phyloP scores from a whole-genome alignment of 2,797 vertebrate genomes.

The Smutsia temminckii region DNA sequence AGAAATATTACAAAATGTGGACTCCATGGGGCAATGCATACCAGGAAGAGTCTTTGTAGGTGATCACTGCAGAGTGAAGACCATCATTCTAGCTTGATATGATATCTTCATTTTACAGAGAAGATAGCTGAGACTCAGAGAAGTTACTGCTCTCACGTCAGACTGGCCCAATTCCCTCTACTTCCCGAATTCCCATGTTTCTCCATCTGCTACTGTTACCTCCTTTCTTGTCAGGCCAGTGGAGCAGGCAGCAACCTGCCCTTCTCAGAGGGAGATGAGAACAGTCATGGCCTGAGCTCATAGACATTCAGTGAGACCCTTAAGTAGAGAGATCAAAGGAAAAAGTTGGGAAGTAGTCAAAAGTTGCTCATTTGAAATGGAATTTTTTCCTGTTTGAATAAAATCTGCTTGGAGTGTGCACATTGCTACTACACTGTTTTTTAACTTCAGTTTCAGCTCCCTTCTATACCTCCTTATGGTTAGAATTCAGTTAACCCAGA shows the following conservation, averaged over 20 bases:
- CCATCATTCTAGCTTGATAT: not conserved
- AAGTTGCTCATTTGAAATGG: not conserved
- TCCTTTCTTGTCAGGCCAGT: conserved; percentile 12
- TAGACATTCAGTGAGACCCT: not conserved
- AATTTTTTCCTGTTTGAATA: not conserved
- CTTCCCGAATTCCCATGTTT: not conserved
- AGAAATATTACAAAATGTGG: conserved; percentile 41
- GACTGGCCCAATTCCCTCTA: not conserved
- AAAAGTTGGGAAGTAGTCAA: not conserved
- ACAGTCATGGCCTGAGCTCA: not conserved
- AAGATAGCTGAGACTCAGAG: conserved; percentile 11
- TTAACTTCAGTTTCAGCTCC: conserved; percentile 47
- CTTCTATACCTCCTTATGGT: not conserved
- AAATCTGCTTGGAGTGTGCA: conserved; percentile 8
- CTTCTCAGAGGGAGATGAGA: not conserved
- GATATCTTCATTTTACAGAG: conserved; percentile 3
- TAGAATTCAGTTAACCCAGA: conserved; percentile 14
- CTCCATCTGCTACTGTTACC: not conserved
- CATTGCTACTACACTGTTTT: conserved; percentile 7
- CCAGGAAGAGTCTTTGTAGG: not conserved
- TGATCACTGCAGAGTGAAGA: conserved; percentile 6
- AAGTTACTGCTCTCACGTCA: not conserved
- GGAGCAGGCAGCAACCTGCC: not conserved
- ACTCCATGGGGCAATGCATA: not conserved
- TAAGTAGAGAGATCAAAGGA: not conserved